Evolutionary conservation across 1,140 invertebrate genomes (phyloP), one percentile per base, ranked within the genome.

Genomic region (Probaryconus sp.): DNA sequence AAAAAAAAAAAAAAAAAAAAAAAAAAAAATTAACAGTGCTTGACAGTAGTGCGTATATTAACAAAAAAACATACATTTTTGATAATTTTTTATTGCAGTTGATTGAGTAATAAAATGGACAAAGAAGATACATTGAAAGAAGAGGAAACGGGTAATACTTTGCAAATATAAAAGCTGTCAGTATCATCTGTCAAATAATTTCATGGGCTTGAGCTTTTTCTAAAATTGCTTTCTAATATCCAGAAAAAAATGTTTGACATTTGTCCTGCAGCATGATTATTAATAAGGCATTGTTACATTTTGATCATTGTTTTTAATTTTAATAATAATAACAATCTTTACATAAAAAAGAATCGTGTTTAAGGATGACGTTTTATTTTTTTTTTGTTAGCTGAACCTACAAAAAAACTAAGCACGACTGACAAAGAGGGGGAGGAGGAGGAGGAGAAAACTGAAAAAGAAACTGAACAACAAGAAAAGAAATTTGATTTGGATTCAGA

Each of bases 81-180:
- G 14, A 9, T 9, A n/a, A 33, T 5, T 5, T 33, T 5, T 33
- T 33, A 9, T 33, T 33, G 10, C 5, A 33, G 30, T 10, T 33
- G 10, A 5, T 33, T 10, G 10, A 33, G 3, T 10, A 33, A 6
- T 30, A 31, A 21, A 31, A 64, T 64, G 60, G 60, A 64, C 18
- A 64, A 64, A 53, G 38, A 45, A 1, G 45, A 43, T n/a, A 30
- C 43, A 53, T 11, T 53, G 3, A 53, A 35, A 51, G 38, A 64
- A 51, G 47, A 64, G 30, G 60, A 35, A 53, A 51, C 18, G 10
- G 60, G 60, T 64, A 64, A 64, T 61, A 33, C 43, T 53, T 48
- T 53, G 18, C 42, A 43, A 45, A 30, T 35, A 43, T 63, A n/a
- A n/a, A 53, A 61, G n/a, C 40, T 40, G 60, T 48, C 60, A 50